These are phyloP conservation scores for Amazona guildingii DNA, from an alignment of 2,113 vertebrate genomes.

Conservation along the genomic window DNA sequence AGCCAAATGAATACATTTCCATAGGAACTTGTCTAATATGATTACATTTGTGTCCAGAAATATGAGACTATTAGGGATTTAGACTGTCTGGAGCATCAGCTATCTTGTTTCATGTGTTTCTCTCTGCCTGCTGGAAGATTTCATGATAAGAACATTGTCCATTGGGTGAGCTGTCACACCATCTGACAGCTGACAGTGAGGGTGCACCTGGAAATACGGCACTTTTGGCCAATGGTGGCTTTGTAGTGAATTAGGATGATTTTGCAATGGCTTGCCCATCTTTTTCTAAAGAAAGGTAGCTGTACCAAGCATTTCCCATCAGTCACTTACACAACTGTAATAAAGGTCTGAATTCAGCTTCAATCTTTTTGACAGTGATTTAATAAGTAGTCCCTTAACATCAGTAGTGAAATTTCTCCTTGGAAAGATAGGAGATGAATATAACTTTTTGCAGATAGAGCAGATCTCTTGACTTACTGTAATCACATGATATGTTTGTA, in stretches of 20 bases:
- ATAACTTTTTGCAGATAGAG: background rate
- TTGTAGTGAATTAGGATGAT: background rate
- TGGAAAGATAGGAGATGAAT: background rate
- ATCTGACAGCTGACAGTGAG: background rate
- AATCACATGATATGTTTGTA: background rate
- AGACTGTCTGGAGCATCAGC: background rate
- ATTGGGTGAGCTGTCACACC: background rate
- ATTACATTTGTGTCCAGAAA: constrained; percentile 22
- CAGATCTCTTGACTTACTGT: background rate
- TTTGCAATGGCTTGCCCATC: background rate
- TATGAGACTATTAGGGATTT: background rate
- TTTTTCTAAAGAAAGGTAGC: background rate
- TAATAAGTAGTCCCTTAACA: constrained; percentile 2
- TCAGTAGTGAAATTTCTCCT: background rate
- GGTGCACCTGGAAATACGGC: background rate
- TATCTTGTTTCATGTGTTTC: background rate
- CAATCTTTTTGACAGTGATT: background rate
- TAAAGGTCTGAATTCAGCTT: background rate
- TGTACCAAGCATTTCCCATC: background rate
- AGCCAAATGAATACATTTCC: constrained; percentile 52
- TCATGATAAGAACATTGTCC: background rate
- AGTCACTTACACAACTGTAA: background rate
- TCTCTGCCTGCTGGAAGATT: background rate
- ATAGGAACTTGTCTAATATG: constrained; percentile 37
- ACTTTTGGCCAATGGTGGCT: background rate